Evolutionary conservation across 2,888 invertebrate species (phyloP), one percentile per base, ranked within the genome.

Genomic region (Drosophila falleni): DNA sequence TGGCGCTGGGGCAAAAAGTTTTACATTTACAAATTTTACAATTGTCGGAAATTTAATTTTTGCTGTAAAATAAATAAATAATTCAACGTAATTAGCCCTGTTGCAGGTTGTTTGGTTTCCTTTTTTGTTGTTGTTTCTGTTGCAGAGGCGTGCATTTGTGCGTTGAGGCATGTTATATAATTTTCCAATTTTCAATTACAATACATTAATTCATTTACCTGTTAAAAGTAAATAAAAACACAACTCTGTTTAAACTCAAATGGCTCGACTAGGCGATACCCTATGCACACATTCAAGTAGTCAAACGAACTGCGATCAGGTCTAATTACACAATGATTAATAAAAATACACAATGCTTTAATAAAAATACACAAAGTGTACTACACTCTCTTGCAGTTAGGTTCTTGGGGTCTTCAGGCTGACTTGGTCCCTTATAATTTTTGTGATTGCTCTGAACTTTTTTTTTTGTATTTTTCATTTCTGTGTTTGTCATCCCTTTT

Each of bases 41-140:
- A 68, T 56, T 79, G 62, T 71, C 70, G 55, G 46, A 29, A 70
- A 77, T 70, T 74, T 44, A 64, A 77, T 77, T 73, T 76, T 37
- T 50, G 42, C 42, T 16, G 49, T 39, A 35, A 67, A 59, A 73
- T 78, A 80, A 74, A 71, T 78, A 65, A 74, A 63, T 71, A 60
- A 63, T 55, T 49, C 49, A 59, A 70, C 31, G 31, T 58, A 74
- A 74, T 74, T 74, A 70, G 70, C 49, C 37, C 10, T 56, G 56
- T 47, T 56, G 31, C 55, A 55, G 44, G 19, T 53, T 68, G 60
- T 42, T 29, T n/a, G 19, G 61, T 47, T 10, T 19, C 49, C 46
- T 58, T 42, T 19, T 59, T 42, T 39, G 13, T 39, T 31, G 19
- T 19, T 54, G 4, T 49, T 23, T 15, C 15, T 54, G 5, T 13